phyloP scores from a whole-genome alignment of 2,888 invertebrate species.

The Macrosiphum euphorbiae region DNA sequence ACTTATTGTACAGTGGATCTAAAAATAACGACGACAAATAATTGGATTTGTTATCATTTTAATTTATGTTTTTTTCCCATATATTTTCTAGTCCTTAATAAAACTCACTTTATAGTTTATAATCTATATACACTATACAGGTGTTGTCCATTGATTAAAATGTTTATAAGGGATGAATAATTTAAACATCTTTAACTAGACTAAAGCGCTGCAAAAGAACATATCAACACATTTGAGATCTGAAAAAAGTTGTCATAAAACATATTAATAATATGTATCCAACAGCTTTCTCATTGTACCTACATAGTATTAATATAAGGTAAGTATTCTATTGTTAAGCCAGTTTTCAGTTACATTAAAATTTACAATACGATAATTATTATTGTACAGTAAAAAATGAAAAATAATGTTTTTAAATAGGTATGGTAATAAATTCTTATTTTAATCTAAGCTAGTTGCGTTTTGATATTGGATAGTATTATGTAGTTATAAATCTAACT shows the following conservation, averaged over 20 bases:
- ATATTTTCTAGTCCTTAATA: neutral
- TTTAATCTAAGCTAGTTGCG: neutral
- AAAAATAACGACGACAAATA: neutral
- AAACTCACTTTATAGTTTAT: neutral
- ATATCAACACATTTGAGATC: neutral
- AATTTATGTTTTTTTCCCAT: neutral
- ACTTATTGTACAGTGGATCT: neutral
- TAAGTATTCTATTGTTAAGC: neutral
- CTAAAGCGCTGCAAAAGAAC: neutral
- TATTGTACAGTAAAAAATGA: neutral
- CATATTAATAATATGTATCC: neutral
- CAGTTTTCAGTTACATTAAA: neutral
- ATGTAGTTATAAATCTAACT: neutral
- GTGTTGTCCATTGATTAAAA: neutral
- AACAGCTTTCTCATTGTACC: neutral
- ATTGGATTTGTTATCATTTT: slow-evolving; percentile 1
- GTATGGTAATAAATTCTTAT: neutral
- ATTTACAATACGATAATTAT: neutral
- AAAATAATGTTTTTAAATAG: neutral
- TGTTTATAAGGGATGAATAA: neutral
- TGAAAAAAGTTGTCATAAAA: neutral
- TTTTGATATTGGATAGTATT: neutral
- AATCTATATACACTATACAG: neutral
- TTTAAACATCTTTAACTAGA: neutral
- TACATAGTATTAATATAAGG: neutral